Evolutionary conservation across 2,888 invertebrate species (phyloP), one percentile per base, ranked within the genome.

Genomic region (Eupithecia insigniata): DNA sequence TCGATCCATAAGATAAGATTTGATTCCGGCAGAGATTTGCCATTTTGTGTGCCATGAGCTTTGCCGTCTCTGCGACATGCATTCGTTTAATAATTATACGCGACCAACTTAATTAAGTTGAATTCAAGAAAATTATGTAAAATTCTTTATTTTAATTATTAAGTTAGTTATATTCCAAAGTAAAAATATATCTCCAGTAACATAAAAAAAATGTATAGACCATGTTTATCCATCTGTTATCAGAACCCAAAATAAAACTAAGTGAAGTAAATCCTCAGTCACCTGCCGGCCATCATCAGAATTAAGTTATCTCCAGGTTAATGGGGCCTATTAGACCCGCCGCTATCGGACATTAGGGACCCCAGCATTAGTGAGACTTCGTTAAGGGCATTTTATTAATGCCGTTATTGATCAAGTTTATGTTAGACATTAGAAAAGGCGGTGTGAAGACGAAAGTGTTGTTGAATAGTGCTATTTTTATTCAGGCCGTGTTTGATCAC

Each of bases 301-400:
- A 60, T 68, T 61, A 66, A 46, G 39, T 68, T 68, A 73, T 70
- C 73, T 73, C 10, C 67, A 18, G 70, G 51, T 72, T 73, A 73
- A 73, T 73, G 65, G 65, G 10, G 46, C 51, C 51, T 51, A 22
- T 66, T 69, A 67, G 51, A 51, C 46, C 60, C 61, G 71, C 36
- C 72, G 61, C 36, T 70, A 73, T 73, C 73, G 46, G 14, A 28
- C 73, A 73, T 70, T 70, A 70, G 22, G 28, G 67, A 58, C 69
- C 70, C 67, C 43, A 18, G 69, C 72, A 66, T 68, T 65, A 73
- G 66, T 39, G 67, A 22, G 34, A 28, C 34, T 43, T 18, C 43
- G 36, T 61, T 18, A 58, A 43, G 58, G 43, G 34, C 28, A n/a
- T 69, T 28, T 66, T 34, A 65, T 62, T 68, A 67, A 67, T 68